phyloP scores from a whole-genome alignment of 2,113 vertebrate species.

The Hydropotes inermis region DNA sequence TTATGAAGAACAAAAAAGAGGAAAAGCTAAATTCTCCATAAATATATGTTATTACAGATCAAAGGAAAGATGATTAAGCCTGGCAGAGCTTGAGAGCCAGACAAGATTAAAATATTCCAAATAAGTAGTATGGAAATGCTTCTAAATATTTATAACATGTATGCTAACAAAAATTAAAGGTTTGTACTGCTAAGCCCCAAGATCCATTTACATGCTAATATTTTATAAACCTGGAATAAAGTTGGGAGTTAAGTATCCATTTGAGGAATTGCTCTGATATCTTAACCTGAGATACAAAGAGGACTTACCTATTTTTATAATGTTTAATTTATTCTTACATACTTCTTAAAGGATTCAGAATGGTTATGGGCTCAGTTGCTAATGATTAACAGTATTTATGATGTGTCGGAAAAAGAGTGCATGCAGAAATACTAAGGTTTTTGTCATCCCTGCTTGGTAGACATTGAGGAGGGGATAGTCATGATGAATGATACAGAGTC shows the following conservation, averaged over 20 bases:
- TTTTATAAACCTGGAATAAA: slow-evolving; percentile 2
- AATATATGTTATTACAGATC: neutral
- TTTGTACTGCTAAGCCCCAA: neutral
- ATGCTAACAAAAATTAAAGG: slow-evolving; percentile 23
- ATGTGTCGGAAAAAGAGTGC: neutral
- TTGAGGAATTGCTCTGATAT: neutral
- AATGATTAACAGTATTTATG: neutral
- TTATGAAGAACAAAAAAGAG: neutral
- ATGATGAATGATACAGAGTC: neutral
- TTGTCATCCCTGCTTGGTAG: neutral
- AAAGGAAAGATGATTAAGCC: neutral
- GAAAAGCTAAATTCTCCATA: neutral
- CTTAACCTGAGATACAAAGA: neutral
- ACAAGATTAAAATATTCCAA: neutral
- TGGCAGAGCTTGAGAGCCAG: neutral
- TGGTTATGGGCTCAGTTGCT: neutral
- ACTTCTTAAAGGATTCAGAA: neutral
- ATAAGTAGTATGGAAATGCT: neutral
- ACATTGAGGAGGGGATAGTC: neutral
- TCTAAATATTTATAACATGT: slow-evolving; percentile 46
- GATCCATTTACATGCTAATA: neutral
- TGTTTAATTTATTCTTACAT: neutral
- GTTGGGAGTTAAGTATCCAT: slow-evolving; percentile 12
- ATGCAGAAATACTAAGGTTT: neutral
- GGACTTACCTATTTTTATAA: neutral